These are phyloP conservation scores for Rynchops niger DNA, from an alignment of 2,113 vertebrate species.

Conservation along the genomic window DNA sequence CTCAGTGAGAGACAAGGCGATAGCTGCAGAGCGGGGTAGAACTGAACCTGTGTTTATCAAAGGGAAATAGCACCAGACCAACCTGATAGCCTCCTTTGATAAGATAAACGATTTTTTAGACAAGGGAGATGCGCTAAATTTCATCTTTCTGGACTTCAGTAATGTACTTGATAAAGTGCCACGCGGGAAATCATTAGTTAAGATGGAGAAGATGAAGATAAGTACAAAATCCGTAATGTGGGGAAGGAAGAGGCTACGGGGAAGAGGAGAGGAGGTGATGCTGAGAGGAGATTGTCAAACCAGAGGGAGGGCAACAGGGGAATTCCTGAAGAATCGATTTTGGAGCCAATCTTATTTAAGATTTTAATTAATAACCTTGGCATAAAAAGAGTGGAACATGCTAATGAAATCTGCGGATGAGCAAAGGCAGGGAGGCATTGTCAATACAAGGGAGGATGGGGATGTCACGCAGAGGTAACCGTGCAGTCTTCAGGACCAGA, in stretches of 20 bases:
- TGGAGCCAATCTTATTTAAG: conserved; percentile 56
- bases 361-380: conserved; percentile 65
- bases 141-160: conserved; percentile 37
- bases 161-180: background rate
- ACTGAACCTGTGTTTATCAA: background rate
- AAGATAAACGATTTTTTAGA: conserved; percentile 14
- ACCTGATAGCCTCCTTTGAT: background rate
- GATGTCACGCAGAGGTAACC: background rate
- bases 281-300: conserved; percentile 1
- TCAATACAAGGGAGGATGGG: background rate
- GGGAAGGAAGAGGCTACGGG: background rate
- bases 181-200: conserved; percentile 33
- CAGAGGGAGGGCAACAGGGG: conserved; percentile 9
- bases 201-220: conserved; percentile 28
- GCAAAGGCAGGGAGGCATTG: background rate
- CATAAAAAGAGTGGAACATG: conserved; percentile 28
- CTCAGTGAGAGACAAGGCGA: background rate
- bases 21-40: background rate
- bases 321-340: conserved; percentile 54
- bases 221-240: background rate
- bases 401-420: conserved; percentile 52
- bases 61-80: background rate
- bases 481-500: background rate
- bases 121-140: background rate
- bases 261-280: background rate